Evolutionary conservation across 2,797 vertebrate genomes (phyloP).

Genomic region (Melanotaenia maccullochi): DNA sequence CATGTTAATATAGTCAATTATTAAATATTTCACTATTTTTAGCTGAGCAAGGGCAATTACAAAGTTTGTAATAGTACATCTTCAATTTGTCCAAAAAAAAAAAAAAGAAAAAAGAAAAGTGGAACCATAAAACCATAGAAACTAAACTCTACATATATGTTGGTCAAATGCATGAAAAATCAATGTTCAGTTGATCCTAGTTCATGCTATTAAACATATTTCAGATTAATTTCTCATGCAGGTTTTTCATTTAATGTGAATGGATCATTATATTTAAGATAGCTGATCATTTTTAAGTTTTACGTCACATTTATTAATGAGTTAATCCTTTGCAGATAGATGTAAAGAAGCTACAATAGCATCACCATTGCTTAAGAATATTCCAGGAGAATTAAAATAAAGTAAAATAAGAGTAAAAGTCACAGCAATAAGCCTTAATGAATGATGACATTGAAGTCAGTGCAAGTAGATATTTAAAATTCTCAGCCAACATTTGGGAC

Average conservation of each 20-base stretch:
- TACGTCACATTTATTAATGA: no score
- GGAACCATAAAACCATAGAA: no score
- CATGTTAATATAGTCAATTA: not conserved
- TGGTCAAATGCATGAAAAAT: not conserved
- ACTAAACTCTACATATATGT: not conserved
- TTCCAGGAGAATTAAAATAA: not conserved
- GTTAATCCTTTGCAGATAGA: not conserved
- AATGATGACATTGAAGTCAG: slow-evolving; percentile 4
- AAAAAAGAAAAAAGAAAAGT: no score
- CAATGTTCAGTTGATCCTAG: not conserved
- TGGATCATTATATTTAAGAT: no score
- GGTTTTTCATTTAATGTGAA: no score
- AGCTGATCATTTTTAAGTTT: no score
- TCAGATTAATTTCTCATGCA: not conserved
- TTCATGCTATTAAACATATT: not conserved
- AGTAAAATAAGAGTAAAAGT: not conserved
- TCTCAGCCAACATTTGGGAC: slow-evolving; percentile 40
- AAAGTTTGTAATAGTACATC: not conserved
- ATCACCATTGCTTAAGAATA: not conserved
- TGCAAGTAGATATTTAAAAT: slow-evolving; percentile 43
- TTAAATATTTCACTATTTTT: not conserved
- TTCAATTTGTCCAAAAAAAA: no score
- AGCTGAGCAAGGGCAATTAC: not conserved
- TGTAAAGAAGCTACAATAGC: not conserved
- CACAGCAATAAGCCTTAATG: slow-evolving; percentile 9